Conservation (phyloP, 2,113 vertebrate species). For the Brachirus orientalis region DNA sequence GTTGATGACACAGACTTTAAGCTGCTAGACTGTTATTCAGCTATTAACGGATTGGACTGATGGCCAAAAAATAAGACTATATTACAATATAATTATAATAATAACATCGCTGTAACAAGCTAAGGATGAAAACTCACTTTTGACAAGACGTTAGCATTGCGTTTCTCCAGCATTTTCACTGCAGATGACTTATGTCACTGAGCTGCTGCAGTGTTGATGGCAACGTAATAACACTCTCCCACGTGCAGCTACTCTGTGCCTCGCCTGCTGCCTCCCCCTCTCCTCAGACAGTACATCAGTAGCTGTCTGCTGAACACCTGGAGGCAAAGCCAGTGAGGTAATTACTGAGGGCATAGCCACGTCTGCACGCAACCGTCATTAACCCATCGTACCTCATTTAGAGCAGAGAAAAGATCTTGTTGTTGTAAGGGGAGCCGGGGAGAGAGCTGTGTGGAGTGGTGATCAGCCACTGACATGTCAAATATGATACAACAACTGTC, state of each 20-base stretch:
- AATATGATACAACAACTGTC: conserved; percentile 61
- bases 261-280: conserved; percentile 35
- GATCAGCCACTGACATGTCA: conserved; percentile 61
- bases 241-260: neutral
- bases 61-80: neutral
- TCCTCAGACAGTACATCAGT: conserved; percentile 72
- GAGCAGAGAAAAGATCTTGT: conserved; percentile 57
- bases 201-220: conserved; percentile 28
- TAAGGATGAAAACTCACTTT: neutral
- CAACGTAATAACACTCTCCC: conserved; percentile 4
- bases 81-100: neutral
- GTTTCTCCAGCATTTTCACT: neutral
- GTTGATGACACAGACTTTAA: too few species aligned
- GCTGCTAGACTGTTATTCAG: neutral
- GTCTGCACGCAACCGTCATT: conserved; percentile 80
- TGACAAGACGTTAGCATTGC: neutral
- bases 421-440: conserved; percentile 50
- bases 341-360: conserved; percentile 70
- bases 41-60: conserved; percentile 2
- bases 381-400: conserved; percentile 70
- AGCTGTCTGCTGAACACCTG: conserved; percentile 80
- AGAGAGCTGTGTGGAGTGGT: conserved; percentile 20
- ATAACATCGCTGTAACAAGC: neutral
- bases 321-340: conserved; percentile 69
- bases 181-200: neutral